A percentile compares a stretch with the other conserved stretches of the same genome.
phyloP scores from a whole-genome alignment of 2,888 invertebrate species.

The Ochlodes sylvanus region DNA sequence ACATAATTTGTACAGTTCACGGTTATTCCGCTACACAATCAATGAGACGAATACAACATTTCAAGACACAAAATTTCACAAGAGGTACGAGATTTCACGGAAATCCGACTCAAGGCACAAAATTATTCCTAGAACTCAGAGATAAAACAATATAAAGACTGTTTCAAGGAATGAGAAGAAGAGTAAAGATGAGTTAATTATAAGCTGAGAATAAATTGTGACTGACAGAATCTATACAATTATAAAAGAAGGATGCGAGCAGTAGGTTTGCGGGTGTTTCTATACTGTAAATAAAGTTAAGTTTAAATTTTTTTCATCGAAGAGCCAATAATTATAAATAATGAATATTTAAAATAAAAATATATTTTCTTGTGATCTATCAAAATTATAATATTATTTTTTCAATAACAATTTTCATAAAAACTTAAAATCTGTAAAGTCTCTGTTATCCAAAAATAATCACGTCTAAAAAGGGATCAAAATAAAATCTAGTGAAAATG shows the following conservation, averaged over 20 bases:
- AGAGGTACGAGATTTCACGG: slow-evolving; percentile 36
- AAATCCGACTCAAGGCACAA: slow-evolving; percentile 1
- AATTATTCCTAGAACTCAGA: slow-evolving; percentile 10
- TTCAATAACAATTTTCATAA: no score
- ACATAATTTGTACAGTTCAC: slow-evolving; percentile 46
- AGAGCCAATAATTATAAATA: no score
- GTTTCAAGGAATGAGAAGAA: not conserved
- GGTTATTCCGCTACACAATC: slow-evolving; percentile 42
- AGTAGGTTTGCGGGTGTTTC: not conserved
- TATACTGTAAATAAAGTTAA: not conserved
- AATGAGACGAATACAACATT: slow-evolving; percentile 12
- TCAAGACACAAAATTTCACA: slow-evolving; percentile 11
- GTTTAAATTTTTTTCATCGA: no score
- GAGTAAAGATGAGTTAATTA: not conserved
- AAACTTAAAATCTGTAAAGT: no score
- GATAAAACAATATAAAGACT: slow-evolving; percentile 4
- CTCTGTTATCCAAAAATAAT: no score
- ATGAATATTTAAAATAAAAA: no score
- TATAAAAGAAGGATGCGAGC: not conserved
- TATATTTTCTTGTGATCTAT: no score
- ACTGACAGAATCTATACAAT: slow-evolving; percentile 6
- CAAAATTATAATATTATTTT: no score
- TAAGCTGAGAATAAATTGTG: slow-evolving; percentile 2
- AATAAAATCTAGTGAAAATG: not conserved
- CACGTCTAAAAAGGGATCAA: not conserved